phyloP scores from a whole-genome alignment of 2,797 vertebrate genomes.

The Mycteria americana region DNA sequence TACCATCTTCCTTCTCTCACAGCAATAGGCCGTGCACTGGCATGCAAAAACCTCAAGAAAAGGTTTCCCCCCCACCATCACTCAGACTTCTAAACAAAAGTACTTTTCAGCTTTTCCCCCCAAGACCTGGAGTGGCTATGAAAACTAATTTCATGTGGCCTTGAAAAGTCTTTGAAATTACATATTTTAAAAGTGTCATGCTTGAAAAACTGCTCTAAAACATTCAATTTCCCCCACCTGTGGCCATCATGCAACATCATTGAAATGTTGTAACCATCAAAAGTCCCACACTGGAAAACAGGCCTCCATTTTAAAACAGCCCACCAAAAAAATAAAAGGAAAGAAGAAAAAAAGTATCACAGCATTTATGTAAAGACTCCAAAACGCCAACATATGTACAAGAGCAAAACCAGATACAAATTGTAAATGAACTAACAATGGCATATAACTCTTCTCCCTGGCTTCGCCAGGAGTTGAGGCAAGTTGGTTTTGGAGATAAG shows the following conservation, averaged over 20 bases:
- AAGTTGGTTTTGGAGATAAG: slow-evolving; percentile 63
- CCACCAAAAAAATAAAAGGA: slow-evolving; percentile 51
- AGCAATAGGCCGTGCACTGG: slow-evolving; percentile 74
- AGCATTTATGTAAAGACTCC: slow-evolving; percentile 75
- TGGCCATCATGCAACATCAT: slow-evolving; percentile 64
- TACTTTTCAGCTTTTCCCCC: slow-evolving; percentile 74
- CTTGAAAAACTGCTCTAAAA: slow-evolving; percentile 73
- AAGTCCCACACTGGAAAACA: slow-evolving; percentile 66
- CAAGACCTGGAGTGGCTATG: slow-evolving; percentile 75
- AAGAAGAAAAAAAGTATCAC: slow-evolving; percentile 54
- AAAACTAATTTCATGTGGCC: slow-evolving; percentile 72
- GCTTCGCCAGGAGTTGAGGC: slow-evolving; percentile 65
- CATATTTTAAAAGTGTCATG: slow-evolving; percentile 73
- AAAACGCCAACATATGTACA: slow-evolving; percentile 77
- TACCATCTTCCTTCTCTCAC: slow-evolving; percentile 67
- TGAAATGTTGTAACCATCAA: slow-evolving; percentile 64
- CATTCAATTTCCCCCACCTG: slow-evolving; percentile 69
- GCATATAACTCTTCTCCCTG: slow-evolving; percentile 57
- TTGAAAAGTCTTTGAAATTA: slow-evolving; percentile 71
- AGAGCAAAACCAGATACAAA: slow-evolving; percentile 70
- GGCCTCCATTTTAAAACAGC: slow-evolving; percentile 77
- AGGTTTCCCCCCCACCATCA: slow-evolving; percentile 75
- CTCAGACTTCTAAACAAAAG: slow-evolving; percentile 81
- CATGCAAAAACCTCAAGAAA: slow-evolving; percentile 80
- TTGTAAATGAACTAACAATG: slow-evolving; percentile 63